Conservation (phyloP, 1,140 invertebrate species). For the Drosophila tropicalis region DNA sequence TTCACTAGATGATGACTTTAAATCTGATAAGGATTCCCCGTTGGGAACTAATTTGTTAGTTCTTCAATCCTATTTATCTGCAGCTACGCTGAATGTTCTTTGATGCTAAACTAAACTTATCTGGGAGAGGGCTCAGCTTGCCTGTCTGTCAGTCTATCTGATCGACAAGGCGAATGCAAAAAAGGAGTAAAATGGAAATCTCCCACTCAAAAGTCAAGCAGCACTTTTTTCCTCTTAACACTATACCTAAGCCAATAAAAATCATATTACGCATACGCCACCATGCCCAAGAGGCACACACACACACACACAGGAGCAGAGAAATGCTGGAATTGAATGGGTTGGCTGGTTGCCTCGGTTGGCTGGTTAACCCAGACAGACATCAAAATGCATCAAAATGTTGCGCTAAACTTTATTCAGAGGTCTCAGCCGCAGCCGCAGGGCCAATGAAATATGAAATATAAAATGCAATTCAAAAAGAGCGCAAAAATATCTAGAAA, state of each 20-base stretch:
- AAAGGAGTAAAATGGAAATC: conserved; percentile 17
- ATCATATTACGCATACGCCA: conserved; percentile 75
- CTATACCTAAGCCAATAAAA: conserved; percentile 73
- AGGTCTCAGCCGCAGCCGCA: conserved; percentile 44
- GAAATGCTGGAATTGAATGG: background rate
- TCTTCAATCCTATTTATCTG: background rate
- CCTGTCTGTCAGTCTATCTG: background rate
- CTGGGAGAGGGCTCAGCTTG: background rate
- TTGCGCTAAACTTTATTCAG: conserved; percentile 73
- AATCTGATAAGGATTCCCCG: background rate
- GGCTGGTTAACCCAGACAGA: conserved; percentile 31
- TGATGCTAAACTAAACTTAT: background rate
- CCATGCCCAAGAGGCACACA: conserved; percentile 17
- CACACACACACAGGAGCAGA: conserved; percentile 5
- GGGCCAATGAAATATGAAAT: conserved; percentile 59
- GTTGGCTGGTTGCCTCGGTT: conserved; percentile 4
- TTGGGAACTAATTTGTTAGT: background rate
- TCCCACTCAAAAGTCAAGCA: conserved; percentile 8
- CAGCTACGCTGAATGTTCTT: background rate
- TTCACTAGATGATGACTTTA: too few species aligned
- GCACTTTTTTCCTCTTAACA: conserved; percentile 31
- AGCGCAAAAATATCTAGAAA: conserved; percentile 41
- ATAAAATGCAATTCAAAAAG: conserved; percentile 63
- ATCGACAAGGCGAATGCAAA: conserved; percentile 2
- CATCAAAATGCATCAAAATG: conserved; percentile 75